Base-by-base conservation (phyloP, 2,113 vertebrate species). In the Rhabdornis inornatus region DNA sequence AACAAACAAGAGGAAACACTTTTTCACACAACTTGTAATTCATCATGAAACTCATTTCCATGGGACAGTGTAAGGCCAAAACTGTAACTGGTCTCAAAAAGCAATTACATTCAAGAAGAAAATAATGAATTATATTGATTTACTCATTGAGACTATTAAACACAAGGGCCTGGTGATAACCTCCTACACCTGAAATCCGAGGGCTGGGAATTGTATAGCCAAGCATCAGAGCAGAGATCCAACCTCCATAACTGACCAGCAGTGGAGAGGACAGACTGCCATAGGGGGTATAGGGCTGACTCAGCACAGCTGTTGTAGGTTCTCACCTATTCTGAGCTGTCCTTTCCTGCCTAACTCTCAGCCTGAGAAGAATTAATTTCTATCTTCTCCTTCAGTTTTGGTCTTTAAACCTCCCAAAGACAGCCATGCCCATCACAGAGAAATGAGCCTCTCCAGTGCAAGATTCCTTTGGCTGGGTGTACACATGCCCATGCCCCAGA, bases 21-120 rank as follows among this genome's bases (percentile, higher is more conserved):
- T 94, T 75, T 65, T n/a, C 82, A 82, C 45, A 65, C 60, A 64
- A n/a, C 35, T 89, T 39, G 8, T 88, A 88, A 90, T 69, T 90
- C 45, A 37, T 70, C 64, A 9, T 20, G 10, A 66, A 81, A 47
- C 33, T 87, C 56, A 22, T 89, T 91, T 68, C 57, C 49, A 16
- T 22, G 57, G 35, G 53, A 44, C 40, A 25, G 13, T 3, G 21
- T n/a, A 64, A 93, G 47, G 77, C 56, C 49, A 89, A 71, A 87
- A 44, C 16, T 60, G 13, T 13, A 63, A 87, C n/a, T 1, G 2
- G 33, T 47, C 80, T 87, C 74, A 79, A 55, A 84, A 84, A 64
- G 15, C 44, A 66, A 68, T 56, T 55, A 9, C 19, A 55, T 68
- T 33, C 30, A 64, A 50, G 31, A 52, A 76, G 44, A 68, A 44